Evolutionary conservation across 2,797 vertebrate species (phyloP).

Genomic region (Phylloscopus collybita): DNA sequence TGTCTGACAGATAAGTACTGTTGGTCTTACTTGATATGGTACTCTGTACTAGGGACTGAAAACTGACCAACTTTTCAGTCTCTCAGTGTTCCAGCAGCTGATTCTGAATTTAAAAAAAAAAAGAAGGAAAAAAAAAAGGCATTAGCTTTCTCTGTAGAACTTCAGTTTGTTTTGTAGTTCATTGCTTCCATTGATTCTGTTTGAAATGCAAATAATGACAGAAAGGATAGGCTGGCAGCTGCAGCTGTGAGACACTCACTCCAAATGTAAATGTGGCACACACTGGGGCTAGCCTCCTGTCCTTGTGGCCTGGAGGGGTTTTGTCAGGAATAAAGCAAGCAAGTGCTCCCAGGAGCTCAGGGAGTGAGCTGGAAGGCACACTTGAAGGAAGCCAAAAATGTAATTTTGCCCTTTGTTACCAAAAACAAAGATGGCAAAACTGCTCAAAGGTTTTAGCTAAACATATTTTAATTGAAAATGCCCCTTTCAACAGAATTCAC

Average conservation of each 20-base stretch:
- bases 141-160: slow-evolving; percentile 40
- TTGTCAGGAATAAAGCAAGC: background rate
- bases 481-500: background rate
- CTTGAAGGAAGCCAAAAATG: background rate
- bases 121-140: slow-evolving; percentile 18
- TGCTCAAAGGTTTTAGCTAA: background rate
- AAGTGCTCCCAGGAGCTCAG: background rate
- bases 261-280: background rate
- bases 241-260: slow-evolving; percentile 30
- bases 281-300: background rate
- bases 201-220: slow-evolving; percentile 68
- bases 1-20: background rate
- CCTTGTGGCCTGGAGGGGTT: background rate
- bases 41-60: background rate
- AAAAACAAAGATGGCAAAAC: background rate
- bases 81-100: background rate
- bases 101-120: slow-evolving; percentile 33
- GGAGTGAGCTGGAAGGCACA: background rate
- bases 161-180: slow-evolving; percentile 55
- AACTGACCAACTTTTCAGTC: background rate
- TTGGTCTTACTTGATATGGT: background rate
- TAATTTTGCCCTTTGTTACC: background rate
- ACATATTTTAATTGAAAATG: background rate
- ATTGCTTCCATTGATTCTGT: slow-evolving; percentile 44
- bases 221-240: slow-evolving; percentile 36